A percentile compares a stretch with the other conserved stretches of the same genome.
phyloP scores from a whole-genome alignment of 2,888 invertebrate species.

The Synergus japonicus region DNA sequence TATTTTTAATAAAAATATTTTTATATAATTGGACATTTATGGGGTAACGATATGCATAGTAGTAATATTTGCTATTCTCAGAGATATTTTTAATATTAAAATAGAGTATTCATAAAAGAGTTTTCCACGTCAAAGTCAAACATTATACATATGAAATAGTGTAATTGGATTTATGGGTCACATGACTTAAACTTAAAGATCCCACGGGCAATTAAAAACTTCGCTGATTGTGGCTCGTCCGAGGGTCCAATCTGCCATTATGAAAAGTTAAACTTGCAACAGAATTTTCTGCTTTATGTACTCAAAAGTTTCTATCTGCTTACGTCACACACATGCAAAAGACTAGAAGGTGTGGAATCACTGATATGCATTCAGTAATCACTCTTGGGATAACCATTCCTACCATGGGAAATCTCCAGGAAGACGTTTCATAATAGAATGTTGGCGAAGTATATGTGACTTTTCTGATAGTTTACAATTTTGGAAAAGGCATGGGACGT shows the following conservation, averaged over 20 bases:
- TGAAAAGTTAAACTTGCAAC: slow-evolving; percentile 23
- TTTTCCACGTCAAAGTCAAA: too few species aligned
- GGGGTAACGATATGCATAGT: too few species aligned
- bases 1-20: too few species aligned
- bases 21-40: too few species aligned
- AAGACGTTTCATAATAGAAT: not conserved
- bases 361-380: slow-evolving; percentile 14
- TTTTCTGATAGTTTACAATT: not conserved
- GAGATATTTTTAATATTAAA: too few species aligned
- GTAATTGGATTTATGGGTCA: not conserved
- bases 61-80: too few species aligned
- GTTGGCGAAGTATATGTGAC: not conserved
- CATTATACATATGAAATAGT: slow-evolving; percentile 1
- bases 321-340: not conserved
- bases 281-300: slow-evolving; percentile 19
- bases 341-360: not conserved
- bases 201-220: slow-evolving; percentile 6
- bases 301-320: not conserved
- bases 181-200: slow-evolving; percentile 10
- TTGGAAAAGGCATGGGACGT: not conserved
- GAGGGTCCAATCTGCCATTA: not conserved
- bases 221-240: not conserved
- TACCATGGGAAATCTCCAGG: slow-evolving; percentile 1
- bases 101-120: too few species aligned
- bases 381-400: not conserved